Percentiles rank a stretch among this genome's conserved stretches.
phyloP scores from a whole-genome alignment of 2,888 invertebrate species.

The Cosmorhoe ocellata region DNA sequence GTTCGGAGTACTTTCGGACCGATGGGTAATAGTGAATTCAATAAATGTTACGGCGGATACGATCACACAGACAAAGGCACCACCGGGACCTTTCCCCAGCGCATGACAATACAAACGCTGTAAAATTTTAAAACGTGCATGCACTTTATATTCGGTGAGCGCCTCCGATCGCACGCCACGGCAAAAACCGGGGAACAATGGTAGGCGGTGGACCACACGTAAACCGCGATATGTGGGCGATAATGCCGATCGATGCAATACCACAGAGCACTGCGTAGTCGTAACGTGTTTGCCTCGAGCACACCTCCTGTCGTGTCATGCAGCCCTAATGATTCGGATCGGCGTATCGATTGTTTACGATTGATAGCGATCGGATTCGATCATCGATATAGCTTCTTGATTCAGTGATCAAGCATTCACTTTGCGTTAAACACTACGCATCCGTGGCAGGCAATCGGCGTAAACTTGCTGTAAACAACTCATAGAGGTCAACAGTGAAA shows the following conservation, averaged over 20 bases:
- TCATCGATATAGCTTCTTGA: constrained; percentile 18
- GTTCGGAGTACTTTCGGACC: too few relatives aligned
- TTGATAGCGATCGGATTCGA: constrained; percentile 20
- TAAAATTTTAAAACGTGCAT: constrained; percentile 26
- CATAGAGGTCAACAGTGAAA: constrained; percentile 19
- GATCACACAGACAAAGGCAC: constrained; percentile 22
- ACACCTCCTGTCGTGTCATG: constrained; percentile 28
- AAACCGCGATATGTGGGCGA: constrained; percentile 28
- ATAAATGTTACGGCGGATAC: constrained; percentile 4
- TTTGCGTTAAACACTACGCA: not conserved
- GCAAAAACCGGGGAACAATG: constrained; percentile 30
- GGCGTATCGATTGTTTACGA: constrained; percentile 28
- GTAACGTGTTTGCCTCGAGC: constrained; percentile 22
- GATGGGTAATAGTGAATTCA: too few relatives aligned
- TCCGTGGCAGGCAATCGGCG: constrained; percentile 2
- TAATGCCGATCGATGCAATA: constrained; percentile 27
- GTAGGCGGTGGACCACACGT: constrained; percentile 28
- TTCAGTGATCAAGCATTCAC: constrained; percentile 4
- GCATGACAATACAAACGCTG: constrained; percentile 21
- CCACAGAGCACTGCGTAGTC: constrained; percentile 14
- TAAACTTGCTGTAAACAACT: constrained; percentile 2
- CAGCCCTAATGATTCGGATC: constrained; percentile 27
- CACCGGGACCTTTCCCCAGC: constrained; percentile 17
- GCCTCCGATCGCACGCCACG: constrained; percentile 21
- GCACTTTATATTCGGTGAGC: constrained; percentile 28